Evolutionary conservation across 2,797 vertebrate genomes (phyloP).

Genomic region (Pseudochirops corinnae): DNA sequence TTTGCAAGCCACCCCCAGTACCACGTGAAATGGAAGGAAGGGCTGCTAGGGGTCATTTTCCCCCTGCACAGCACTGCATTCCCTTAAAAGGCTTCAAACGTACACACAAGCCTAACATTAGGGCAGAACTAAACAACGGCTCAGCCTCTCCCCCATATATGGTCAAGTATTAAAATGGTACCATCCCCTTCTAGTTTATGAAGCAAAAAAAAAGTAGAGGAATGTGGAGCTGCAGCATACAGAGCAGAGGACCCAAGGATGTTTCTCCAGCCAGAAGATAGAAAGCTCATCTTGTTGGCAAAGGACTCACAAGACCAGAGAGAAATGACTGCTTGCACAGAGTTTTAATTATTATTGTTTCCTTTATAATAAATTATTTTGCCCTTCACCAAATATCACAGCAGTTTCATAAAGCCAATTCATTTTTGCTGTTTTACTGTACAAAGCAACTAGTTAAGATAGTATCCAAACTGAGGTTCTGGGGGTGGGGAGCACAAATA

Average conservation of each 20-base stretch:
- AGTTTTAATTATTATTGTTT: constrained; percentile 32
- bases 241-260: constrained; percentile 66
- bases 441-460: neutral
- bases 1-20: constrained; percentile 64
- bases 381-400: constrained; percentile 38
- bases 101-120: constrained; percentile 69
- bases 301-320: constrained; percentile 46
- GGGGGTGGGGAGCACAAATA: too few species aligned
- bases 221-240: constrained; percentile 64
- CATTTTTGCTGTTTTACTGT: neutral
- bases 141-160: constrained; percentile 80
- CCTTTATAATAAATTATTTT: constrained; percentile 67
- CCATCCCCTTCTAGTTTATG: constrained; percentile 81
- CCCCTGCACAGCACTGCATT: constrained; percentile 64
- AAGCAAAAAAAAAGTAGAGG: constrained; percentile 66
- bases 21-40: constrained; percentile 75
- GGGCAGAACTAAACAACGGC: constrained; percentile 78
- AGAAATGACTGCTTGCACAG: neutral
- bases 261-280: constrained; percentile 62
- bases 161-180: constrained; percentile 83
- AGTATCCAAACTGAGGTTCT: neutral
- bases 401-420: constrained; percentile 57
- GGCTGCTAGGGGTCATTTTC: constrained; percentile 79
- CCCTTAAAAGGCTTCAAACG: constrained; percentile 86
- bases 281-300: constrained; percentile 59